phyloP scores from a whole-genome alignment of 2,113 vertebrate genomes.

The Desmodus rotundus region DNA sequence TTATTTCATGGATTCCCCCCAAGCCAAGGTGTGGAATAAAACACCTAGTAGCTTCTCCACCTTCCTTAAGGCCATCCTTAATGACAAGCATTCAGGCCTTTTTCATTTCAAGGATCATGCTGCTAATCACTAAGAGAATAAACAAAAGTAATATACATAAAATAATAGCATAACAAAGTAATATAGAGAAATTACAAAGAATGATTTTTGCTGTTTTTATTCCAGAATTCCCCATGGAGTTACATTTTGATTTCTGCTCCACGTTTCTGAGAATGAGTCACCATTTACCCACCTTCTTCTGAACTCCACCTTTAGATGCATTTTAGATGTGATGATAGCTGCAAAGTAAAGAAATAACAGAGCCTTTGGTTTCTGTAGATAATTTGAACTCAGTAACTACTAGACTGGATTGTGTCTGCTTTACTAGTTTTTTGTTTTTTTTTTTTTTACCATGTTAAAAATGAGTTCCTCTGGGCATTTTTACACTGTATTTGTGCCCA shows the following conservation, averaged over 20 bases:
- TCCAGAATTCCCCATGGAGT: neutral
- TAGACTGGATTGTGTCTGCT: neutral
- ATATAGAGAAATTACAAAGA: neutral
- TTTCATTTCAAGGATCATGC: neutral
- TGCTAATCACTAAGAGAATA: neutral
- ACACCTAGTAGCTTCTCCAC: neutral
- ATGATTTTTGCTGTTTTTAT: neutral
- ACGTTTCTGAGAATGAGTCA: neutral
- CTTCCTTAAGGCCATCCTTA: neutral
- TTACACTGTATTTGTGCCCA: neutral
- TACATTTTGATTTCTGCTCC: neutral
- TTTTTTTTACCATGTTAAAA: neutral
- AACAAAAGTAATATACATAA: neutral
- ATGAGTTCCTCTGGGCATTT: neutral
- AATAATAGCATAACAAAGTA: neutral
- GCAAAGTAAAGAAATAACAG: neutral
- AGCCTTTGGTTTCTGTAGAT: neutral
- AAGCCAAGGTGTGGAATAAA: neutral
- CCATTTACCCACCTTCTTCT: neutral
- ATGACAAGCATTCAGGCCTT: neutral
- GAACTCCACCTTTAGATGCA: neutral
- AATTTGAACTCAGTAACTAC: neutral
- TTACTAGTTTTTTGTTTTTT: neutral
- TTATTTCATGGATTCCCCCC: neutral
- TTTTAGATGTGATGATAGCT: neutral